These are phyloP conservation scores for Prochilodus magdalenae DNA, from an alignment of 2,113 vertebrate species.

Conservation along the genomic window DNA sequence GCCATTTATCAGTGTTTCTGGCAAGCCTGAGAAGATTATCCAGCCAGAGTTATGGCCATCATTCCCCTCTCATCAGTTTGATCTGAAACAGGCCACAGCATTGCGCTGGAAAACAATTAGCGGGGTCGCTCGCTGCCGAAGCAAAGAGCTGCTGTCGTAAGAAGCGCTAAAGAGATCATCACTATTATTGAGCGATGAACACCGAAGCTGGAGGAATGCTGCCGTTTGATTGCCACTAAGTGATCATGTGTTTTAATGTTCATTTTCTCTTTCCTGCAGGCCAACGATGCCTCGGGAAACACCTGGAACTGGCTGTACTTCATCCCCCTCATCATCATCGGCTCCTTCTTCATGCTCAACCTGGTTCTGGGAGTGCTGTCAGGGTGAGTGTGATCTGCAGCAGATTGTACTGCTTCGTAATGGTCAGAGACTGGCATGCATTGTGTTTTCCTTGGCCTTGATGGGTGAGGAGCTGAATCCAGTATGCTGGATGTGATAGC, in stretches of 20 bases:
- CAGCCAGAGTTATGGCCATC: not conserved
- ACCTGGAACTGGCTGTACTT: constrained; percentile 87
- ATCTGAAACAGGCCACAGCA: not conserved
- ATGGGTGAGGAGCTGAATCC: too few species aligned
- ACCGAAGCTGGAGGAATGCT: not conserved
- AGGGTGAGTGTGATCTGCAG: constrained; percentile 66
- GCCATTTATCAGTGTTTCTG: too few species aligned
- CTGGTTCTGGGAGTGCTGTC: constrained; percentile 82
- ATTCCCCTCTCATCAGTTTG: constrained; percentile 14
- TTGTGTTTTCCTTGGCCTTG: too few species aligned
- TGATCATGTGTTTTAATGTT: constrained; percentile 11
- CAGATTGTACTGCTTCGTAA: not conserved
- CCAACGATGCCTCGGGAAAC: constrained; percentile 93
- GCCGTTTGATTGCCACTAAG: not conserved
- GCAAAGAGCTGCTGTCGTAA: not conserved
- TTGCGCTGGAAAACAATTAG: constrained; percentile 26
- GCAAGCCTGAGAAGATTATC: not conserved
- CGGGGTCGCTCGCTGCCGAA: not conserved
- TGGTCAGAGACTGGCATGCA: too few species aligned
- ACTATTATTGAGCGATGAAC: constrained; percentile 12
- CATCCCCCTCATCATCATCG: constrained; percentile 82
- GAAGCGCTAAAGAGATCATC: not conserved
- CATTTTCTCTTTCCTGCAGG: constrained; percentile 72
- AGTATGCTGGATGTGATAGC: too few species aligned
- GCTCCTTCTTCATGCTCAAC: constrained; percentile 82